These are phyloP conservation scores for Pyxicephalus adspersus DNA, from an alignment of 2,113 vertebrate species.

Conservation along the genomic window DNA sequence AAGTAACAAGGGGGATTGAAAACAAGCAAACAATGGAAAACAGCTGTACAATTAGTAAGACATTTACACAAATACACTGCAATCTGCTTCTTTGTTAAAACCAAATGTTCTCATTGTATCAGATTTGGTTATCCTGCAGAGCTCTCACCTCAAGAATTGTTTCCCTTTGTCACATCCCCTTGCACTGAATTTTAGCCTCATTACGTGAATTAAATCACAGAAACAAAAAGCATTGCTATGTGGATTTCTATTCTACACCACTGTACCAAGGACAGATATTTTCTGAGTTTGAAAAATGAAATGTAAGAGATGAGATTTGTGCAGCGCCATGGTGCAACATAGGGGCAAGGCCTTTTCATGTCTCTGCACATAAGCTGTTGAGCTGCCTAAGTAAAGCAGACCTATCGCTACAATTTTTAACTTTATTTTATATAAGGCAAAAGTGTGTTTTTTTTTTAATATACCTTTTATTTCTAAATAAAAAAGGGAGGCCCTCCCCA, in stretches of 20 bases:
- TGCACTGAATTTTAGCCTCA: slow-evolving; percentile 12
- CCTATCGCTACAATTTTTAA: too few species aligned
- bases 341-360: too few species aligned
- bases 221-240: background rate
- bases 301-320: too few species aligned
- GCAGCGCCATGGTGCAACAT: too few species aligned
- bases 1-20: slow-evolving; percentile 18
- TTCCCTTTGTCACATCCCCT: background rate
- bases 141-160: slow-evolving; percentile 17
- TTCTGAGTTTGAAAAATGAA: too few species aligned
- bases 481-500: too few species aligned
- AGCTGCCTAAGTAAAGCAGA: too few species aligned
- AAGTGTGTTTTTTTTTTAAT: too few species aligned
- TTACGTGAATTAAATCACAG: background rate
- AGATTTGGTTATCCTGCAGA: slow-evolving; percentile 36
- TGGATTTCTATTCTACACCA: background rate
- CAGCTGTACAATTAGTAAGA: slow-evolving; percentile 39
- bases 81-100: slow-evolving; percentile 41
- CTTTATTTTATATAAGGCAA: too few species aligned
- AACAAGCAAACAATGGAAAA: slow-evolving; percentile 27
- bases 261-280: background rate
- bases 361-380: too few species aligned
- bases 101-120: slow-evolving; percentile 42
- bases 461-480: too few species aligned
- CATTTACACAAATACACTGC: slow-evolving; percentile 31